Evolutionary conservation across 2,888 invertebrate species (phyloP).

Genomic region (Myopa testacea): DNA sequence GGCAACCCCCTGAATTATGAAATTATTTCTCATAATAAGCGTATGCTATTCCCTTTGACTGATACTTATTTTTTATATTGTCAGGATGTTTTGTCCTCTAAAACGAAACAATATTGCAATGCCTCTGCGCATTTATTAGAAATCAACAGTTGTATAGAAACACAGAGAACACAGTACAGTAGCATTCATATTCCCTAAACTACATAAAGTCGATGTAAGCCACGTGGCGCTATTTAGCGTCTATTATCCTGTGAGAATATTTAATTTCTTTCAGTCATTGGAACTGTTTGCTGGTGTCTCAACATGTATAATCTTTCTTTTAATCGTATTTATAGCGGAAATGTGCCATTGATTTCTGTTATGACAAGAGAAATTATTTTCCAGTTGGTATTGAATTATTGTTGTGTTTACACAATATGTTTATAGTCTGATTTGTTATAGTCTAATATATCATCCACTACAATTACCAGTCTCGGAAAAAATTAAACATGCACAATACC

Average conservation of each 20-base stretch:
- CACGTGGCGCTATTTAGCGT: slow-evolving; percentile 68
- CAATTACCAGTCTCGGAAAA: too few relatives aligned
- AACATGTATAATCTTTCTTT: background rate
- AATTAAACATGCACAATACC: too few relatives aligned
- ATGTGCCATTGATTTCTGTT: slow-evolving; percentile 22
- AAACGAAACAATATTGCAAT: slow-evolving; percentile 23
- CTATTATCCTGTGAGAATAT: slow-evolving; percentile 64
- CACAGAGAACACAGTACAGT: background rate
- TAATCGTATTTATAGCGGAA: slow-evolving; percentile 27
- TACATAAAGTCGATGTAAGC: slow-evolving; percentile 47
- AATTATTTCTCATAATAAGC: slow-evolving; percentile 68
- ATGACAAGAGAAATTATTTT: slow-evolving; percentile 30
- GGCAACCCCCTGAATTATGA: slow-evolving; percentile 67
- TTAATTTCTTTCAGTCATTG: slow-evolving; percentile 50
- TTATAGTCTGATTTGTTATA: too few relatives aligned
- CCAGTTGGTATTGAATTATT: background rate
- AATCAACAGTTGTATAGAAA: slow-evolving; percentile 27
- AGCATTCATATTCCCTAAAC: slow-evolving; percentile 41
- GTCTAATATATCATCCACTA: too few relatives aligned
- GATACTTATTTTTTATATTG: slow-evolving; percentile 34
- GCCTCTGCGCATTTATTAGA: slow-evolving; percentile 3
- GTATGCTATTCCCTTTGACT: slow-evolving; percentile 47
- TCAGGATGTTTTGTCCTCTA: slow-evolving; percentile 36
- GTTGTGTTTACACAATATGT: too few relatives aligned
- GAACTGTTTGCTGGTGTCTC: slow-evolving; percentile 16